Conservation (phyloP, 1,140 invertebrate genomes). For the Cecropterus lyciades region DNA sequence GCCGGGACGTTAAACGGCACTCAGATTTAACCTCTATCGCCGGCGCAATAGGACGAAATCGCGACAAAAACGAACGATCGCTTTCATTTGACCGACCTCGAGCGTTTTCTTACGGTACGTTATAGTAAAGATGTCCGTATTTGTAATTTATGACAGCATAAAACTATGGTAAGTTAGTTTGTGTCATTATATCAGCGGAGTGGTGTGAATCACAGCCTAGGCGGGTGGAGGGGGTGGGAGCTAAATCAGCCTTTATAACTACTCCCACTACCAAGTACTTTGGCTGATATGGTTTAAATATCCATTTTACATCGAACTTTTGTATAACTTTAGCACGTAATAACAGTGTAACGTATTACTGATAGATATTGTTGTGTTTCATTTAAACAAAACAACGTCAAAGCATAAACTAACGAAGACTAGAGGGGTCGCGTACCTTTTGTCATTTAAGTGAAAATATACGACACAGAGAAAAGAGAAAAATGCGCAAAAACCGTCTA, state of each 20-base stretch:
- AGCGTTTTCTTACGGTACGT: constrained; percentile 54
- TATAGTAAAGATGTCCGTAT: constrained; percentile 73
- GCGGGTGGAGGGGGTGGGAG: constrained; percentile 9
- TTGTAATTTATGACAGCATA: constrained; percentile 77
- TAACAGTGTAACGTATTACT: too few species aligned
- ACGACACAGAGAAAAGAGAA: constrained; percentile 74
- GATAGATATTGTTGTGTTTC: not conserved
- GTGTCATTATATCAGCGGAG: constrained; percentile 55
- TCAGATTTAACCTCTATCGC: constrained; percentile 69
- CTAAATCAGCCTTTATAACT: constrained; percentile 15
- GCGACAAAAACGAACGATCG: constrained; percentile 39
- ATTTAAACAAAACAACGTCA: constrained; percentile 1
- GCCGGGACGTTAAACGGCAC: constrained; percentile 50
- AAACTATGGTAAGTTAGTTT: constrained; percentile 71
- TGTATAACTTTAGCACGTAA: not conserved
- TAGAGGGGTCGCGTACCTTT: constrained; percentile 66
- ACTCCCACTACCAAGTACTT: constrained; percentile 3
- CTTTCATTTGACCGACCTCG: constrained; percentile 46
- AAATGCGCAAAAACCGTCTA: constrained; percentile 76
- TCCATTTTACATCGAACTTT: not conserved
- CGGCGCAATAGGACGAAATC: constrained; percentile 55
- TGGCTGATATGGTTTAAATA: not conserved
- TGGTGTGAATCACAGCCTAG: constrained; percentile 20
- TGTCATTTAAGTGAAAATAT: constrained; percentile 83
- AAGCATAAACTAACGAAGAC: constrained; percentile 54